A percentile compares a stretch with the other conserved stretches of the same genome.
phyloP scores from a whole-genome alignment of 2,113 vertebrate species.

The Aviceda subcristata region DNA sequence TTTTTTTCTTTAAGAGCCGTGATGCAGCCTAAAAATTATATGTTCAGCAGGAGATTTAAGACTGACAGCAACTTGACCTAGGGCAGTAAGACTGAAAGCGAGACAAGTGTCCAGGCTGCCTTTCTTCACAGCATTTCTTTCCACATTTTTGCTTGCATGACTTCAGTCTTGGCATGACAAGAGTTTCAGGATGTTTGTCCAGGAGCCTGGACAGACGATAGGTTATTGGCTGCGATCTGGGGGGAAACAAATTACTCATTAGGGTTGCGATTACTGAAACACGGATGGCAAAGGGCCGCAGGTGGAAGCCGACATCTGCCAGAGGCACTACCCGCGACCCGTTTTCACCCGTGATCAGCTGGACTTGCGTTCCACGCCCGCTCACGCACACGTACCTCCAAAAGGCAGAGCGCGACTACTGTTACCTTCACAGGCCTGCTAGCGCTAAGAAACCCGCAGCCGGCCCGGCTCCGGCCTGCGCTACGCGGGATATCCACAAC shows the following conservation, averaged over 20 bases:
- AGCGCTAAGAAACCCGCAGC: fast-evolving
- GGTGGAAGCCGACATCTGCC: neutral
- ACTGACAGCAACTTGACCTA: neutral
- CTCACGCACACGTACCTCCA: fast-evolving
- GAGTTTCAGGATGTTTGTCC: neutral
- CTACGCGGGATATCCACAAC: fast-evolving
- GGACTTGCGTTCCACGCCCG: neutral
- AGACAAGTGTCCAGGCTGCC: neutral
- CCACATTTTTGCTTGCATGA: neutral
- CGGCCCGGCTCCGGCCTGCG: fast-evolving
- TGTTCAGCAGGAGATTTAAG: neutral
- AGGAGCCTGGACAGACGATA: neutral
- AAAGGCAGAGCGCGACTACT: fast-evolving
- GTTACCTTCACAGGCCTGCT: fast-evolving
- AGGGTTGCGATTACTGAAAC: too few species aligned
- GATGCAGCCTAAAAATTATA: neutral
- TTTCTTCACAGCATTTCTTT: neutral
- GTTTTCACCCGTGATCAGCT: neutral
- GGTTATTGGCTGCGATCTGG: neutral
- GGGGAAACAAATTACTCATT: neutral
- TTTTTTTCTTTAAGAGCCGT: neutral
- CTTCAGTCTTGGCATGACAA: neutral
- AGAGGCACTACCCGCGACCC: fast-evolving
- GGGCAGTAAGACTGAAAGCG: neutral
- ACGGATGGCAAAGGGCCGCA: neutral